phyloP scores from a whole-genome alignment of 2,797 vertebrate species.

The Pelodytes ibericus region DNA sequence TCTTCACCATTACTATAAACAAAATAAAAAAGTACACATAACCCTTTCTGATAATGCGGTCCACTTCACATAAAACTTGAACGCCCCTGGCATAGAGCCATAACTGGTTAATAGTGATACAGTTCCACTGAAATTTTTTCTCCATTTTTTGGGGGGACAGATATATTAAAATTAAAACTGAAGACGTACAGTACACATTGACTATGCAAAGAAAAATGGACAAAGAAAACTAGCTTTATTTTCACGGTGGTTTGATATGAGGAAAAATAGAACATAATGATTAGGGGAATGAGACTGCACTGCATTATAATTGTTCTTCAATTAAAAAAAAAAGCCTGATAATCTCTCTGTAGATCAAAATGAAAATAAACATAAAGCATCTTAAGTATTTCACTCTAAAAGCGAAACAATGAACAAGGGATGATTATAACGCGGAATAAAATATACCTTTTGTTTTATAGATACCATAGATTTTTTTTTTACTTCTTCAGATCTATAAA shows the following conservation, averaged over 20 bases:
- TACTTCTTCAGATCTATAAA: conserved; percentile 45
- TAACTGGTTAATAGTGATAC: no score
- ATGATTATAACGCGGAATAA: background rate
- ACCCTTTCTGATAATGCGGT: no score
- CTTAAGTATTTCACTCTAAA: conserved; percentile 22
- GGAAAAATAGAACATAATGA: no score
- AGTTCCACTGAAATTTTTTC: no score
- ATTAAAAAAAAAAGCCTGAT: conserved; percentile 1
- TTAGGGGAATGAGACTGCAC: background rate
- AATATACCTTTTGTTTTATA: conserved; percentile 27
- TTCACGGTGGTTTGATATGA: background rate
- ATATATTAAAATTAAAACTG: no score
- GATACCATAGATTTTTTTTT: conserved; percentile 40
- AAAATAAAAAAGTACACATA: no score
- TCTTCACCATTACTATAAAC: no score
- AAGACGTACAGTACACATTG: no score
- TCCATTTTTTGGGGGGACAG: no score
- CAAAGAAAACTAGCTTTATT: conserved; percentile 1
- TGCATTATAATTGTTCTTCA: background rate
- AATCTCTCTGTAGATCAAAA: conserved; percentile 9
- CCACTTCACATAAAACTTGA: no score
- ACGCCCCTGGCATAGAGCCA: no score
- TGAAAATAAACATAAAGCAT: conserved; percentile 7
- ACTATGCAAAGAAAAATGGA: background rate
- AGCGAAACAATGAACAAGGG: conserved; percentile 6